Percentiles rank a stretch among this genome's conserved stretches.
phyloP scores from a whole-genome alignment of 2,797 vertebrate genomes.

The Graptemys geographica region DNA sequence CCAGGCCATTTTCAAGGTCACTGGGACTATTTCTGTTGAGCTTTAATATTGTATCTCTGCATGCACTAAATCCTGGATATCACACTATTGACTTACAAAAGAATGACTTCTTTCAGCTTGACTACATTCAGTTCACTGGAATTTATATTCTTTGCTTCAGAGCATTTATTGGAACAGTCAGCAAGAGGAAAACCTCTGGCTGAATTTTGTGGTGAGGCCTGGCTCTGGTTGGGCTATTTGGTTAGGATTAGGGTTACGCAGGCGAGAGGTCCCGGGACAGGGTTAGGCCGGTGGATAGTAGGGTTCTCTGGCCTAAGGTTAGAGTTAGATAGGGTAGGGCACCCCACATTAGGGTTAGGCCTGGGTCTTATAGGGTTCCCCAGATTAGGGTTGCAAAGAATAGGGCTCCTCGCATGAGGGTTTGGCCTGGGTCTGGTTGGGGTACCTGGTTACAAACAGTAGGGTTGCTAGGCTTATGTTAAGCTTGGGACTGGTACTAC shows the following conservation, averaged over 20 bases:
- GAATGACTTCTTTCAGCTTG: constrained; percentile 68
- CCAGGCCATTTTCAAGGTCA: constrained; percentile 75
- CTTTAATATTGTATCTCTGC: constrained; percentile 58
- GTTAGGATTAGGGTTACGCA: background rate
- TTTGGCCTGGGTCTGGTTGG: no score
- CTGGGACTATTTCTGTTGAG: constrained; percentile 62
- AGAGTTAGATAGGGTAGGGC: no score
- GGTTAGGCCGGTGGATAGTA: no score
- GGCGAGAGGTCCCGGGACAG: no score
- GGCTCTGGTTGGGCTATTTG: background rate
- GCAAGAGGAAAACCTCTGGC: constrained; percentile 47
- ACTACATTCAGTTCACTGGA: constrained; percentile 50
- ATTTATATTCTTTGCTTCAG: constrained; percentile 51
- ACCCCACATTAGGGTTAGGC: no score
- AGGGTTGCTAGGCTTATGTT: no score
- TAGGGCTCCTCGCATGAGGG: no score
- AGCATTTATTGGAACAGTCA: constrained; percentile 43
- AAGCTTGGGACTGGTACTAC: no score
- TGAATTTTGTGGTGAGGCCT: constrained; percentile 24
- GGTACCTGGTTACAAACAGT: no score
- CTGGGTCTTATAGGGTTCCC: no score
- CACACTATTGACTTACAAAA: constrained; percentile 68
- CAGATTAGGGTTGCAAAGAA: no score
- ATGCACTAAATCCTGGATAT: constrained; percentile 66
- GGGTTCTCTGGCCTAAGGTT: no score